These are phyloP conservation scores for Hippocampus comes DNA, from an alignment of 2,113 vertebrate genomes.

Conservation along the genomic window DNA sequence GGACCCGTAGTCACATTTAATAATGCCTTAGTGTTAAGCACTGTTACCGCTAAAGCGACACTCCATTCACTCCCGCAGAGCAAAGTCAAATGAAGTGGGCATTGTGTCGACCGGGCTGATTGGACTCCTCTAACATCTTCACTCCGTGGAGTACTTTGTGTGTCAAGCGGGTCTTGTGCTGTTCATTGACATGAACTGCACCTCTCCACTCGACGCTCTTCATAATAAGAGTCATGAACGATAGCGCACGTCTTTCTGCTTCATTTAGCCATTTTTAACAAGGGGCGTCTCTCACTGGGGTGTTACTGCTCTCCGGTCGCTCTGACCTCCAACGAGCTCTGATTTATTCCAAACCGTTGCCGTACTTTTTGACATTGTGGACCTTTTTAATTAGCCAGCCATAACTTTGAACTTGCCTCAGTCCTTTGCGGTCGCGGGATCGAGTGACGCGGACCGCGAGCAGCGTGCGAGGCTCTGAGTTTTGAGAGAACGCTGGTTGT, in stretches of 20 bases:
- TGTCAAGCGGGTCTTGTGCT: conserved; percentile 33
- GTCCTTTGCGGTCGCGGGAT: conserved; percentile 50
- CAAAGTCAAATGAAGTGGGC: conserved; percentile 24
- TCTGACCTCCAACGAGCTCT: conserved; percentile 48
- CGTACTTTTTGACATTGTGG: conserved; percentile 52
- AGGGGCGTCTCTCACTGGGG: conserved; percentile 64
- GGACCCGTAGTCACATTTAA: no score
- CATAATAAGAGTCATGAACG: conserved; percentile 72
- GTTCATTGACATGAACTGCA: conserved; percentile 54
- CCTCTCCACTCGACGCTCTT: conserved; percentile 43
- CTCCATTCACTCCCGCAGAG: conserved; percentile 10
- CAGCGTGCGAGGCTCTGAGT: conserved; percentile 24
- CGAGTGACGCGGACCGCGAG: conserved; percentile 34
- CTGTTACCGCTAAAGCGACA: neutral
- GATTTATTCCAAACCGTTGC: conserved; percentile 66
- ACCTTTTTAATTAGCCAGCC: conserved; percentile 72
- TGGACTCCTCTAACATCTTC: conserved; percentile 34
- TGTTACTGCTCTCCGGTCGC: conserved; percentile 35
- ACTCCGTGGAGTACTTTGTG: conserved; percentile 22
- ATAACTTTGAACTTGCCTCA: conserved; percentile 70
- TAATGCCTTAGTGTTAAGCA: no score
- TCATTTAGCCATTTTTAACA: conserved; percentile 69
- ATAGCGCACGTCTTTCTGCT: conserved; percentile 69
- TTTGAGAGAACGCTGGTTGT: conserved; percentile 3
- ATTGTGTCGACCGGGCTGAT: conserved; percentile 38